Base-by-base conservation (phyloP, 2,113 vertebrate species). In the Triplophysa siluroides region DNA sequence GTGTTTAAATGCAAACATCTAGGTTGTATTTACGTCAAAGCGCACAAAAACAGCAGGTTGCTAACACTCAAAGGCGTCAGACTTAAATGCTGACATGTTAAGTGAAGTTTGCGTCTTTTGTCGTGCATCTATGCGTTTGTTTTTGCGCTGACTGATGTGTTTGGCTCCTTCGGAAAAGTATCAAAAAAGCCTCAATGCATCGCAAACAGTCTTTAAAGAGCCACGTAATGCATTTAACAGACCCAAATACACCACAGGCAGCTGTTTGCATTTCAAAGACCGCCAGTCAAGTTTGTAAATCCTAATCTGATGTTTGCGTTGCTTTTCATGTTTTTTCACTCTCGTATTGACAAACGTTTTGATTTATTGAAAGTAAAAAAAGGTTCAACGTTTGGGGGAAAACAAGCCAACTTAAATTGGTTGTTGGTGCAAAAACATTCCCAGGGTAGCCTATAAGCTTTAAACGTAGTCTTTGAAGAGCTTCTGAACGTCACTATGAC, bases 251-350 rank as follows among this genome's bases (percentile, higher is more conserved):
- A 65, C 74, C 74, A 76, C 43, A 54, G 72, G 72, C 38, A 75
- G 29, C 74, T 76, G 62, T 65, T 76, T 76, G 74, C 61, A 38
- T 76, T 76, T 76, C 74, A 76, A 76, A 54, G 62, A 8, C 62
- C 14, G 3, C 10, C 41, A 75, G 21, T 65, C 43, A 77, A 77
- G 24, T 54, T 77, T 77, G 45, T 64, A 77, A 76, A 65, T 65
- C 62, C 13, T 54, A 77, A 65, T 66, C 45, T 77, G 45, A 77
- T 65, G 60, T 52, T 64, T 77, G 61, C 43, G 21, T 43, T 63
- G 23, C 24, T 61, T 61, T 75, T 72, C 24, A 2, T 74, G 26
- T 62, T 18, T 52, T 41, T 73, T 58, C 58, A 29, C 19, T 73
- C 58, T 73, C 70, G 41, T 60, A 54, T 47, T 77, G 62, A 54